These are phyloP conservation scores for Alviniconcha marisindica DNA, from an alignment of 1,140 invertebrate species.

Conservation along the genomic window DNA sequence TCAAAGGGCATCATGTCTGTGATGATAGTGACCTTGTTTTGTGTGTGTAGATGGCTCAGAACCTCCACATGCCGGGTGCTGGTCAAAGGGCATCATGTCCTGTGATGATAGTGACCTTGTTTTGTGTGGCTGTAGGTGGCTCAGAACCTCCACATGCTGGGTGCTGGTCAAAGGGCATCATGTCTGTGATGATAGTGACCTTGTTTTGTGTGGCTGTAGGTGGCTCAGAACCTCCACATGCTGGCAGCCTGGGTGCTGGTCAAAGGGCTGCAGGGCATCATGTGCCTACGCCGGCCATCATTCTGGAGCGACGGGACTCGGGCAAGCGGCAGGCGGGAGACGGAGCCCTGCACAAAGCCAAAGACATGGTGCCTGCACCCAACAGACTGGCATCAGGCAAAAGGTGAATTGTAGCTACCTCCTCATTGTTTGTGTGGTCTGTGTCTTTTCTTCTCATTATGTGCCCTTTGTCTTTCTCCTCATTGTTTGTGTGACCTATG, in stretches of 20 bases:
- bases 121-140: neutral
- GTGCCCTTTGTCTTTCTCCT: no score
- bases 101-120: neutral
- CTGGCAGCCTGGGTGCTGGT: conserved; percentile 91
- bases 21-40: neutral
- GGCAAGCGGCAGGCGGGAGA: conserved; percentile 51
- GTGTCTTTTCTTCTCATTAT: neutral
- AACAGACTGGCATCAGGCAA: conserved; percentile 58
- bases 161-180: neutral
- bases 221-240: conserved; percentile 89
- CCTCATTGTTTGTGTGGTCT: no score
- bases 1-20: no score
- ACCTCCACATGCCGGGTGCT: neutral
- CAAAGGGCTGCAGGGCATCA: conserved; percentile 86
- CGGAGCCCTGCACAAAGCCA: conserved; percentile 43
- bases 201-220: conserved; percentile 39
- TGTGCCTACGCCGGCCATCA: conserved; percentile 71
- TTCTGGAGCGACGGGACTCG: conserved; percentile 70
- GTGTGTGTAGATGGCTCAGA: no score
- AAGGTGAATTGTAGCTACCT: conserved; percentile 54
- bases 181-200: no score
- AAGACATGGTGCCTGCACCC: conserved; percentile 32
- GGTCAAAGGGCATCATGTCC: neutral
- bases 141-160: neutral
- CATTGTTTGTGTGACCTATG: no score